phyloP scores from a whole-genome alignment of 1,140 invertebrate species.

The Drosophila yakuba region DNA sequence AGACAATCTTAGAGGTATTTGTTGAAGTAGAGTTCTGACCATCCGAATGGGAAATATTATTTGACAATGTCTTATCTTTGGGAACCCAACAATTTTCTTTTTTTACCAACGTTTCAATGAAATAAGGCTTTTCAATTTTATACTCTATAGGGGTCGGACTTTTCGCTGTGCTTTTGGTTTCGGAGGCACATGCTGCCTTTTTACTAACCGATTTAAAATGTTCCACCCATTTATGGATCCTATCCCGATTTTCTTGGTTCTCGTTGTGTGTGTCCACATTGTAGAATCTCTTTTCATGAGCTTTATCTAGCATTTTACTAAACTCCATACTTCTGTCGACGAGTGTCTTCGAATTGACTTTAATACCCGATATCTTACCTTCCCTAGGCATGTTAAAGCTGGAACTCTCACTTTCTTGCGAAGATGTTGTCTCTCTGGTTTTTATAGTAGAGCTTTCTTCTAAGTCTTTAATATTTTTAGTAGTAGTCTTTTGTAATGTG shows the following conservation, averaged over 20 bases:
- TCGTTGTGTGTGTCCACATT: not conserved
- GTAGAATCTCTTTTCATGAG: not conserved
- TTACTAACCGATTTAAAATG: conserved; percentile 6
- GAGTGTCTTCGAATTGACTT: too few relatives aligned
- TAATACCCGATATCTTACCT: not conserved
- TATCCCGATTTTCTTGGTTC: not conserved
- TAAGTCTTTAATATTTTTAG: not conserved
- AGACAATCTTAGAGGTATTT: not conserved
- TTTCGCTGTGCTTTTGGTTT: not conserved
- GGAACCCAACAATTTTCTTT: not conserved
- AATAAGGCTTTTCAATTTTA: not conserved
- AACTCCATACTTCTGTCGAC: not conserved
- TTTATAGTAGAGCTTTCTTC: too few relatives aligned
- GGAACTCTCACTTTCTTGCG: not conserved
- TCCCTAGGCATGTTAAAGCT: conserved; percentile 10
- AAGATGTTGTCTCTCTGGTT: too few relatives aligned
- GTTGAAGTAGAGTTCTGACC: not conserved
- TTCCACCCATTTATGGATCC: conserved; percentile 23
- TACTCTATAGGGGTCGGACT: too few relatives aligned
- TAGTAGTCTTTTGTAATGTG: not conserved
- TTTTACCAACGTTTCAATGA: not conserved
- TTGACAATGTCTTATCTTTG: not conserved
- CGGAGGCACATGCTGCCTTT: not conserved
- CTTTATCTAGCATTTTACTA: not conserved
- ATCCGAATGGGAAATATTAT: not conserved